Conservation (phyloP, 2,888 invertebrate species). For the Melikaiella ostensackeni region DNA sequence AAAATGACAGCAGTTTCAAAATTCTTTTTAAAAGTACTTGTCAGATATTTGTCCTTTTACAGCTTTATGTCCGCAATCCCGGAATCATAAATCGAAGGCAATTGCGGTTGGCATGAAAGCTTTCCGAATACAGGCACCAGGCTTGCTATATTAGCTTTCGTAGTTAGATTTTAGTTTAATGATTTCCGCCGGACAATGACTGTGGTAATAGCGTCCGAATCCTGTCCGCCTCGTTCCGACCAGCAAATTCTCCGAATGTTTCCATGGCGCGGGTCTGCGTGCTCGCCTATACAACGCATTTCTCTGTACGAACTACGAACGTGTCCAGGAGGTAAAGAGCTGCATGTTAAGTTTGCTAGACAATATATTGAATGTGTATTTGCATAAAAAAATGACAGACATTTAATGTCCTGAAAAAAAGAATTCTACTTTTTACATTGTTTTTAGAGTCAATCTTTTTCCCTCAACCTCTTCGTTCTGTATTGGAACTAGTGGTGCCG, state of each 20-base stretch:
- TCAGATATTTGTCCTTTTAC: slow-evolving; percentile 53
- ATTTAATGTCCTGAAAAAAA: no score
- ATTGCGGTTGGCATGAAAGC: slow-evolving; percentile 67
- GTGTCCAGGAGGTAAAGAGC: slow-evolving; percentile 41
- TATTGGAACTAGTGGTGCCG: no score
- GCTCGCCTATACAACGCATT: slow-evolving; percentile 55
- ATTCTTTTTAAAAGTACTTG: slow-evolving; percentile 16
- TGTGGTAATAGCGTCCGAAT: slow-evolving; percentile 66
- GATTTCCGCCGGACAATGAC: slow-evolving; percentile 73
- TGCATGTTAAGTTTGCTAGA: slow-evolving; percentile 1
- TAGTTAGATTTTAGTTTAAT: slow-evolving; percentile 74
- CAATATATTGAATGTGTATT: no score
- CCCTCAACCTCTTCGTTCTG: no score
- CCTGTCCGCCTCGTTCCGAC: slow-evolving; percentile 58
- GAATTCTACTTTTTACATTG: no score
- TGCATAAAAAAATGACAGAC: no score
- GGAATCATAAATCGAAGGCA: slow-evolving; percentile 55
- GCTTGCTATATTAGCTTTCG: slow-evolving; percentile 61
- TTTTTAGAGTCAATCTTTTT: no score
- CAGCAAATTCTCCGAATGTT: slow-evolving; percentile 66
- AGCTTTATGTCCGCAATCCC: slow-evolving; percentile 43
- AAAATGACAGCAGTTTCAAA: background rate
- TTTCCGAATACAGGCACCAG: slow-evolving; percentile 60
- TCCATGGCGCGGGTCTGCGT: slow-evolving; percentile 57
- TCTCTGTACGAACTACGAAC: slow-evolving; percentile 55